These are phyloP conservation scores for Nibea albiflora DNA, from an alignment of 2,113 vertebrate genomes.

Conservation along the genomic window DNA sequence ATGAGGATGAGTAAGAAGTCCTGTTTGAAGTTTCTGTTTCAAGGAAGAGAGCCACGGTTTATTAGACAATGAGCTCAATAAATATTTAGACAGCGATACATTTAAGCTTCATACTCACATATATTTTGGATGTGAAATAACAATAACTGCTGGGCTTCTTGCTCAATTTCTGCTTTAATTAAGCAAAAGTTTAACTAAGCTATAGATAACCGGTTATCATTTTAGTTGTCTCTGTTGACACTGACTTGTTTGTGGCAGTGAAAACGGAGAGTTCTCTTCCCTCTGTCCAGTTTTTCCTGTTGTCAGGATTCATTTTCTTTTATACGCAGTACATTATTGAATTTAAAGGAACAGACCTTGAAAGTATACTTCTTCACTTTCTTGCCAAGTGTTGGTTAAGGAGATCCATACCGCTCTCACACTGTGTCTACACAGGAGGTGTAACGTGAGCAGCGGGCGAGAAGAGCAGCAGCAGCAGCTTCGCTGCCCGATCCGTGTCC, in stretches of 20 bases:
- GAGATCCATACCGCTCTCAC: not conserved
- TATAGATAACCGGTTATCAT: not conserved
- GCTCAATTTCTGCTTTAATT: not conserved
- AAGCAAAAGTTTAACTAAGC: not conserved
- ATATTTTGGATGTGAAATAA: conserved; percentile 17
- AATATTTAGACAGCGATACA: conserved; percentile 44
- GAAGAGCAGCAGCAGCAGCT: not conserved
- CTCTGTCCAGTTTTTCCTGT: not conserved
- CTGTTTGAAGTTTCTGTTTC: conserved; percentile 62
- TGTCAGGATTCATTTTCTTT: not conserved
- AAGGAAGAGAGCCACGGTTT: conserved; percentile 38
- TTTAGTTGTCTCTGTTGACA: not conserved
- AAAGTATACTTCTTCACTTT: not conserved
- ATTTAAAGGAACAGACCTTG: not conserved
- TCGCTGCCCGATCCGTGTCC: not conserved
- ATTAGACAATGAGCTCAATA: conserved; percentile 41
- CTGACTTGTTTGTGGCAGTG: not conserved
- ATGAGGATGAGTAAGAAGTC: conserved; percentile 20
- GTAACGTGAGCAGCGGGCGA: not conserved
- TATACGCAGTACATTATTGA: not conserved
- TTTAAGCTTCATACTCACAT: conserved; percentile 15
- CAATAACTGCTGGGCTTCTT: not conserved
- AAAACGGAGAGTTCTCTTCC: not conserved
- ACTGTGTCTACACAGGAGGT: not conserved
- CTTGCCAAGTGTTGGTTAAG: not conserved